These are phyloP conservation scores for Campoletis sonorensis DNA, from an alignment of 1,140 invertebrate genomes.

Conservation along the genomic window DNA sequence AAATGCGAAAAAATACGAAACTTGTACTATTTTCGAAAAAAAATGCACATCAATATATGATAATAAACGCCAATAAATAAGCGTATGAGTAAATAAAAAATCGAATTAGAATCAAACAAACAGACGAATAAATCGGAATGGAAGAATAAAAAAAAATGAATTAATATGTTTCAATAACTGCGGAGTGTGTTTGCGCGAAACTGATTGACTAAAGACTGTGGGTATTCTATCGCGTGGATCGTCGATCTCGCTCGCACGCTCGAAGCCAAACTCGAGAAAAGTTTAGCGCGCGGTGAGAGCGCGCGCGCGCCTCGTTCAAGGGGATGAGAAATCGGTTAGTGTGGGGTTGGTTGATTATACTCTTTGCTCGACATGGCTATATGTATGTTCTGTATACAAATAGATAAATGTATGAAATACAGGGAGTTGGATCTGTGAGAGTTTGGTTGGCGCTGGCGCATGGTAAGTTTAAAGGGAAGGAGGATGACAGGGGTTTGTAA, in stretches of 20 bases:
- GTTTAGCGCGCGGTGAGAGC: slow-evolving; percentile 42
- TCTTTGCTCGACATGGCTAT: background rate
- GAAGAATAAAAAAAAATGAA: no score
- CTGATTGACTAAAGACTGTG: slow-evolving; percentile 1
- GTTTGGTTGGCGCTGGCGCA: background rate
- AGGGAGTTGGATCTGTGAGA: slow-evolving; percentile 7
- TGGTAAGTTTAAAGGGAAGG: background rate
- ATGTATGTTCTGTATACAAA: background rate
- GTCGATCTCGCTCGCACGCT: slow-evolving; percentile 30
- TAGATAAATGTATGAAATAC: background rate
- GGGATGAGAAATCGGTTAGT: background rate
- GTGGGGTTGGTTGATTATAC: background rate
- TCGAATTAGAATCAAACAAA: no score
- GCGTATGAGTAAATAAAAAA: no score
- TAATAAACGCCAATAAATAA: no score
- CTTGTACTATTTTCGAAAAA: no score
- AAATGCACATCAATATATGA: no score
- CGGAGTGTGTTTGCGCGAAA: slow-evolving; percentile 19
- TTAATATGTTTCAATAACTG: no score
- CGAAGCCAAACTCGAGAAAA: slow-evolving; percentile 50
- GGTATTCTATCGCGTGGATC: background rate
- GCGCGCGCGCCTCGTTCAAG: slow-evolving; percentile 25
- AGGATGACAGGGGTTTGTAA: background rate
- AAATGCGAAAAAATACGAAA: no score
- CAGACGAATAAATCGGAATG: no score